Evolutionary conservation across 2,113 vertebrate genomes (phyloP), one percentile per base, ranked within the genome.

Genomic region (Anoura caudifer): DNA sequence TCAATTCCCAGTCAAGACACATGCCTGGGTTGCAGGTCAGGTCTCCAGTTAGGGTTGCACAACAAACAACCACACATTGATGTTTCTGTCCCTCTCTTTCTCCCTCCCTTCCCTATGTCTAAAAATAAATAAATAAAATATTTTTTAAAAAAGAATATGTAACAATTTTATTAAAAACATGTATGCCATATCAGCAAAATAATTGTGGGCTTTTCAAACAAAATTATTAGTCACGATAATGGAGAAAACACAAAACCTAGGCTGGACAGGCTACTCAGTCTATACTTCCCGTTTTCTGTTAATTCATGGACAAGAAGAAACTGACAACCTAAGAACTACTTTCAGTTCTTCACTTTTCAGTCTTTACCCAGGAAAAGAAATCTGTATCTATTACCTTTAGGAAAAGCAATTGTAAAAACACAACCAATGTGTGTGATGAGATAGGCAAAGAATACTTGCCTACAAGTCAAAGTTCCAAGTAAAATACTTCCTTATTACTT

Each of bases 121-220:
- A 59, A 10, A 24, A 59, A 24, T 59, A 59, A 59, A 59, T 24
- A 59, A 24, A 56, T 56, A 56, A 56, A 56, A 54, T 54, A 5
- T 54, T 54, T 54, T 15, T 59, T 24, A 10, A 59, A 59, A 59
- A 50, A 67, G 81, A 72, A 7, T 70, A 87, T 28, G 33, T 86
- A 56, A 86, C 24, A 76, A 50, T 61, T 84, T 93, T 81, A 75
- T 63, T 83, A 88, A 41, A 88, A 96, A 95, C 15, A 72, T 22
- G 8, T 43, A 65, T 75, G 9, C 15, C 17, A 94, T 73, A 81
- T 87, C 59, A 92, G 87, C 17, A 87, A 69, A 84, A 26, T 61
- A 47, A 67, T 0, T 59, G 14, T n/a, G 52, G 33, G 54, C 28
- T 81, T 81, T 90, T 93, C 61, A 91, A 63, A 8, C 63, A 89